These are phyloP conservation scores for Disparrhopalites patrizii DNA, from an alignment of 2,888 invertebrate genomes.

Conservation along the genomic window DNA sequence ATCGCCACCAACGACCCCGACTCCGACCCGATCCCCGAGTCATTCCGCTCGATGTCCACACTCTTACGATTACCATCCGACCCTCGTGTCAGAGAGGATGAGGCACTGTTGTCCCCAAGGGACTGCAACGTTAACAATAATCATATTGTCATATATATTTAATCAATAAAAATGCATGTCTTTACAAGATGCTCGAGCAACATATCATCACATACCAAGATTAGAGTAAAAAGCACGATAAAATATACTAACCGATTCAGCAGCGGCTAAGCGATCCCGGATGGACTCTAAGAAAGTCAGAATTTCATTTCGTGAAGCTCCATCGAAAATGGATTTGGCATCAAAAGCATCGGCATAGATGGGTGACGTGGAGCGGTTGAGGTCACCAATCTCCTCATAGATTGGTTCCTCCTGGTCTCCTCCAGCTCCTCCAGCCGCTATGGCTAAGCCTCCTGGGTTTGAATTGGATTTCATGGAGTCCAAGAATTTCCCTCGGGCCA, in stretches of 20 bases:
- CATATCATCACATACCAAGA: too few relatives aligned
- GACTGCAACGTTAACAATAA: too few relatives aligned
- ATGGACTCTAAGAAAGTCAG: conserved; percentile 84
- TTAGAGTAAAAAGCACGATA: too few relatives aligned
- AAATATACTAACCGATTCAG: conserved; percentile 42
- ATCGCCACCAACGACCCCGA: conserved; percentile 56
- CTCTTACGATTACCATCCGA: conserved; percentile 59
- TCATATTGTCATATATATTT: too few relatives aligned
- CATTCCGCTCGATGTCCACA: conserved; percentile 82
- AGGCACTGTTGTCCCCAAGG: conserved; percentile 32
- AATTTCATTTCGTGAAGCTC: conserved; percentile 83
- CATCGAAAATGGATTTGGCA: conserved; percentile 61
- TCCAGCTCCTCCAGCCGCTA: too few relatives aligned
- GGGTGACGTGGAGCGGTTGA: conserved; percentile 58
- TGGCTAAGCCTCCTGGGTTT: too few relatives aligned
- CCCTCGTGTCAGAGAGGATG: conserved; percentile 29
- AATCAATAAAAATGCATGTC: conserved; percentile 1
- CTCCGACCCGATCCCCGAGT: conserved; percentile 88
- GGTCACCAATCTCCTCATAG: conserved; percentile 48
- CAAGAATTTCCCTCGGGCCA: conserved; percentile 48
- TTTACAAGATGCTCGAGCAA: background rate
- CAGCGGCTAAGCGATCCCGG: conserved; percentile 53
- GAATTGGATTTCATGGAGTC: conserved; percentile 44
- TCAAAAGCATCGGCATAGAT: conserved; percentile 48
- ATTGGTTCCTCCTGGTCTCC: conserved; percentile 44